Conservation (phyloP, 2,113 vertebrate species). For the Eudyptes chrysolophus region DNA sequence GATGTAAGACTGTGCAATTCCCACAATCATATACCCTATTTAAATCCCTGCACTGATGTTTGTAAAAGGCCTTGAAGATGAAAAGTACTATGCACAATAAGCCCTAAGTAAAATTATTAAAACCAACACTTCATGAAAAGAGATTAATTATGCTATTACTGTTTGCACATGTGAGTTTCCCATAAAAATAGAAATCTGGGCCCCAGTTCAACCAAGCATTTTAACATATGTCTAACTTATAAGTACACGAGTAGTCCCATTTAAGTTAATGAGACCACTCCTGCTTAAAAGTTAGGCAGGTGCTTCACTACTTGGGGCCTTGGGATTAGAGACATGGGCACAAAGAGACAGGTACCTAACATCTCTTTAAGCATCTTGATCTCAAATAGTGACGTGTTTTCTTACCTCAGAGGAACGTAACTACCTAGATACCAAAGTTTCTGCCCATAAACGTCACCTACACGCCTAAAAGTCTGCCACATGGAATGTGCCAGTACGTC, state of each 20-base stretch:
- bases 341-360: background rate
- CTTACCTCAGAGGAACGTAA: background rate
- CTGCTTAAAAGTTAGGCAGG: background rate
- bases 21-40: background rate
- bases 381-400: rapidly evolving
- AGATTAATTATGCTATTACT: slow-evolving; percentile 57
- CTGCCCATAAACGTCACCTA: background rate
- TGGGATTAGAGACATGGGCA: background rate
- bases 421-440: background rate
- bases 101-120: slow-evolving; percentile 42
- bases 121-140: slow-evolving; percentile 41
- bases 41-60: background rate
- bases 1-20: background rate
- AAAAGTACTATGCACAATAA: slow-evolving; percentile 16
- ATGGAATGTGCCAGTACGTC: background rate
- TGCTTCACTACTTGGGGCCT: background rate
- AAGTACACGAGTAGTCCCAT: background rate
- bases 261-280: background rate
- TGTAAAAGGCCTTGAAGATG: slow-evolving; percentile 36
- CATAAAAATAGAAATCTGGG: slow-evolving; percentile 34
- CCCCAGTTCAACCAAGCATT: slow-evolving; percentile 26
- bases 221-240: background rate
- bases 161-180: slow-evolving; percentile 48
- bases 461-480: background rate
- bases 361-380: background rate